Evolutionary conservation across 2,797 vertebrate species (phyloP), one percentile per base, ranked within the genome.

Genomic region (Squalus acanthias): DNA sequence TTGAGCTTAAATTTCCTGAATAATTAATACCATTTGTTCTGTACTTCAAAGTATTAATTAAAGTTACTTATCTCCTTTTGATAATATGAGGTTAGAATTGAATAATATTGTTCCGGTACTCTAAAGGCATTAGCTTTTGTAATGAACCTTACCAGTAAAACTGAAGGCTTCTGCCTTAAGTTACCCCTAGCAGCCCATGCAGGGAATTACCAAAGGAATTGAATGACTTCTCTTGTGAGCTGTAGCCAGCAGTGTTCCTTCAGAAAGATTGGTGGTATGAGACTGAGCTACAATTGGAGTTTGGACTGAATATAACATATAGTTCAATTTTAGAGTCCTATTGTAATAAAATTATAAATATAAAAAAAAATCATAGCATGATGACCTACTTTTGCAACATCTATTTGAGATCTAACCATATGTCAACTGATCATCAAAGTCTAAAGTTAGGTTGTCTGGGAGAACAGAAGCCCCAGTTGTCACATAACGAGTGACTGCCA

Each of bases 11-110:
- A n/a, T 95, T 74, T 95, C 94, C 50, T 95, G 94, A 95, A 95
- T 95, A 95, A 95, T 95, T 95, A 95, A 95, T 95, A 74, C 94
- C 94, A 95, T 95, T 95, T 95, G 50, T 95, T 76, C 94, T 74
- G 70, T 57, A 95, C 70, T 95, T 95, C 70, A 95, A 95, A 95
- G 94, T 95, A 95, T 95, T 95, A 95, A 95, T 95, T 95, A 95
- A 76, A 95, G 94, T 95, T 95, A 95, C 70, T 95, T 95, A 95
- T 95, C 94, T 95, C 94, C 60, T 95, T 93, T 95, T 74, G 94
- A 72, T 95, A 95, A 76, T 95, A 46, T 74, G 94, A 74, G 94
- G 50, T 95, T 95, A 95, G 94, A 95, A 95, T 76, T 72, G 94
- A 95, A 95, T 95, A 95, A 95, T 95, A 95, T 95, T 95, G 53